Percentiles rank a stretch among this genome's conserved stretches.
These are phyloP conservation scores for Notothenia coriiceps DNA, from an alignment of 2,113 vertebrate species.

Conservation along the genomic window DNA sequence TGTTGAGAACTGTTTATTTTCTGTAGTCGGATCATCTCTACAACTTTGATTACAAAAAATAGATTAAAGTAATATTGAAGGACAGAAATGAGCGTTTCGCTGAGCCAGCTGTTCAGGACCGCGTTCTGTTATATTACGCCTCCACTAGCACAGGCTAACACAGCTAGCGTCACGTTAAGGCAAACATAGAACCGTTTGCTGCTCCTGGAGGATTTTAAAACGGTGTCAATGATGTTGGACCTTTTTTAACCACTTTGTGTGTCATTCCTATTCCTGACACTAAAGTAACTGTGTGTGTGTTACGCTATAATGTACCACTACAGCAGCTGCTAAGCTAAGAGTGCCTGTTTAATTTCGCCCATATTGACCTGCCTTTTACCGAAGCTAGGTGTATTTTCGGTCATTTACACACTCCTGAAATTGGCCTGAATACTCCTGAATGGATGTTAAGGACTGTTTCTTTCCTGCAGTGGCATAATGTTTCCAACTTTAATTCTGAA, in stretches of 20 bases:
- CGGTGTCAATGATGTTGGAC: background rate
- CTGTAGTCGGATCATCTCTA: background rate
- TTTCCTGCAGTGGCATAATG: too few relatives aligned
- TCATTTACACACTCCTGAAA: too few relatives aligned
- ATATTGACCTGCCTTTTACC: background rate
- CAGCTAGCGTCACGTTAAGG: background rate
- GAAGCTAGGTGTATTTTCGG: too few relatives aligned
- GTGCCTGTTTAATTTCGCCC: background rate
- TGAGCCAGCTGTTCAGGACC: background rate
- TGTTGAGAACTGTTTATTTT: fast-evolving
- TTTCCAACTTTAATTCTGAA: too few relatives aligned
- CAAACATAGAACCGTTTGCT: background rate
- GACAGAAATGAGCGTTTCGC: background rate
- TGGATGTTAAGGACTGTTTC: too few relatives aligned
- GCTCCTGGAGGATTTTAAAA: background rate
- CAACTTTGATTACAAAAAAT: fast-evolving
- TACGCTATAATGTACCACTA: background rate
- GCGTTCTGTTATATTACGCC: background rate
- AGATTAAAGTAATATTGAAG: fast-evolving
- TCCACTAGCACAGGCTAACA: background rate
- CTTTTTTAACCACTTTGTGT: background rate
- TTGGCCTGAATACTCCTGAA: too few relatives aligned
- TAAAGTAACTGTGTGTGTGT: background rate
- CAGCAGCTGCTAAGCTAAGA: background rate
- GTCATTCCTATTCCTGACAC: background rate